Base-by-base conservation (phyloP, 2,113 vertebrate species). In the Corythaeola cristata region DNA sequence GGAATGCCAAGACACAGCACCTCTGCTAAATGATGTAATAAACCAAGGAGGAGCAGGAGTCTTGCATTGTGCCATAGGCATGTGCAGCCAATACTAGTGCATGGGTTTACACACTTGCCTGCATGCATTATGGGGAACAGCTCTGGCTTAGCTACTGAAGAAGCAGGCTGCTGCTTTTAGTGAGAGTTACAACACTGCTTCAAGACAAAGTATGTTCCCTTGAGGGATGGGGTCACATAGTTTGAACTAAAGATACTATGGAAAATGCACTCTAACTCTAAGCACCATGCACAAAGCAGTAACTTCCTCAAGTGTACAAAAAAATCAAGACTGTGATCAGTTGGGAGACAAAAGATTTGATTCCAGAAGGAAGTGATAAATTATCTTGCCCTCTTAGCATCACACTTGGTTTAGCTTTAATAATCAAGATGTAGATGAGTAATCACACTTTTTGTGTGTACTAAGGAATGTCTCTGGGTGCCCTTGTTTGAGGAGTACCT, bases 11-110 rank as follows among this genome's bases (percentile, higher is more conserved):
- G 59, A 58, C 28, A 83, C 91, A 62, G 77, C 69, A 89, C 47
- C 28, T 41, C 49, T 8, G 28, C 28, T 75, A 90, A 81, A 76
- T 90, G 92, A 94, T 96, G 85, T 84, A 94, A 82, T 83, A 91
- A 74, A 24, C 35, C 12, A 44, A 56, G 45, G 66, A 82, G 47
- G 49, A 80, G 35, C 19, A 21, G 27, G 33, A 83, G 16, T 74
- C 69, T 95, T 97, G 79, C 90, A 85, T 90, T 37, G 30, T 79
- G 66, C 55, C 27, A 8, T 76, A 37, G 45, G 47, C 9, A 11
- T 19, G 50, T 89, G 79, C 90, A 83, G 69, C 62, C 62, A 75
- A 2, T 72, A n/a, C 32, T 80, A 78, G 52, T 76, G 60, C 49
- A 30, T 69, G 20, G 9, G 33, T 30, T 93, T 55, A 6, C 14